These are phyloP conservation scores for Drosophila triauraria DNA, from an alignment of 1,140 invertebrate genomes.

Conservation along the genomic window DNA sequence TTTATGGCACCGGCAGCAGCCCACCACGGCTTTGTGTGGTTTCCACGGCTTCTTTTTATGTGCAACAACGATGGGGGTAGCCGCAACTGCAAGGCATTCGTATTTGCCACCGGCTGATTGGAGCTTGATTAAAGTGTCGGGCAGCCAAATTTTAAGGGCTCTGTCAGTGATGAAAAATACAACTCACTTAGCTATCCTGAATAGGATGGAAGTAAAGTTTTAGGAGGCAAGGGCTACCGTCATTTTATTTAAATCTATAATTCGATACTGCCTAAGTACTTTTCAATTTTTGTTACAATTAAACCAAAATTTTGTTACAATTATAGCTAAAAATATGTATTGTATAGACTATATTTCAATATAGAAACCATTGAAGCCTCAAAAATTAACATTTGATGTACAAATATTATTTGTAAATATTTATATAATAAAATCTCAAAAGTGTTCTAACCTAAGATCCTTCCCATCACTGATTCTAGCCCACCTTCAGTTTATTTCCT, in stretches of 20 bases:
- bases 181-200: neutral
- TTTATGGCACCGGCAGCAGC: constrained; percentile 19
- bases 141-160: constrained; percentile 8
- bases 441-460: no score
- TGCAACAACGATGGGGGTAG: constrained; percentile 1
- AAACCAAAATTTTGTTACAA: neutral
- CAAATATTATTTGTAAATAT: neutral
- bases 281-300: neutral
- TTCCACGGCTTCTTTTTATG: constrained; percentile 24
- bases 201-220: neutral
- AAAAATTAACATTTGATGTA: neutral
- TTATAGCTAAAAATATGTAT: no score
- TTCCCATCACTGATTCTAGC: neutral
- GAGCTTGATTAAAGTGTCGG: constrained; percentile 25
- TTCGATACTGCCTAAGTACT: neutral
- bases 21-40: constrained; percentile 8
- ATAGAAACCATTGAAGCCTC: no score
- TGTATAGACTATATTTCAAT: no score
- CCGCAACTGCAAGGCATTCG: constrained; percentile 4
- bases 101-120: constrained; percentile 21
- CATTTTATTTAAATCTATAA: neutral
- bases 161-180: neutral
- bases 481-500: neutral
- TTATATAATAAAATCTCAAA: neutral
- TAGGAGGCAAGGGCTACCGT: neutral